Evolutionary conservation across 2,797 vertebrate species (phyloP), one percentile per base, ranked within the genome.

Genomic region (Steatocranus sp.): DNA sequence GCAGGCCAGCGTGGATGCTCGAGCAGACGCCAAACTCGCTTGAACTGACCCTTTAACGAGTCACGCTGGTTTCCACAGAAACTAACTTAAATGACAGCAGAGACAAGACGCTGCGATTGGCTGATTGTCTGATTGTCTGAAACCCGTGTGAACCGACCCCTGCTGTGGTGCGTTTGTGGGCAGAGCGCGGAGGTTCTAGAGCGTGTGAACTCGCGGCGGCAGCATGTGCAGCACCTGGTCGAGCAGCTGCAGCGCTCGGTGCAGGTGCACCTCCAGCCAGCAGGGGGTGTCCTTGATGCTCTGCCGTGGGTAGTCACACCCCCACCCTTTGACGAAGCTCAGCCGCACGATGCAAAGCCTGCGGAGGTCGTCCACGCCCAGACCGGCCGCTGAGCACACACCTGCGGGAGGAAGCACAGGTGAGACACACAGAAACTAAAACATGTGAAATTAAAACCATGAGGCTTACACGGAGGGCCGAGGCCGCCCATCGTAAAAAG

Each of bases 281-380:
- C 96, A 97, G 5, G 96, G 97, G 1, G 96, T 97, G 92, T 97
- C 95, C 80, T 96, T 97, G 93, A 97, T 97, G 92, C 96, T 96
- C 74, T 94, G 96, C 2, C 97, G 94, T 0, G 96, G 96, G 85
- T 97, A 97, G 75, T 97, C 96, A 0, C 95, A 96, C 1, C 97
- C 97, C 97, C 97, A 97, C 14, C 97, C 97, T 86, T 97, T 97
- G 56, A 97, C 97, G 3, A 97, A 97, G 88, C 96, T 97, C 78
- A 97, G 90, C 2, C 96, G 93, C 77, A 97, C 89, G 25, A 97
- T 97, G 54, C 96, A 97, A 15, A 97, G 82, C 1, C 95, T 88
- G 25, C 96, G 94, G 83, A 97, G 93, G 84, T 97, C 96, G 2
- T 97, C 96, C 38, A 96, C 97, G 0, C 96, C 96, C 18, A 96